phyloP scores from a whole-genome alignment of 2,113 vertebrate genomes.

The Motacilla tschutschensis region DNA sequence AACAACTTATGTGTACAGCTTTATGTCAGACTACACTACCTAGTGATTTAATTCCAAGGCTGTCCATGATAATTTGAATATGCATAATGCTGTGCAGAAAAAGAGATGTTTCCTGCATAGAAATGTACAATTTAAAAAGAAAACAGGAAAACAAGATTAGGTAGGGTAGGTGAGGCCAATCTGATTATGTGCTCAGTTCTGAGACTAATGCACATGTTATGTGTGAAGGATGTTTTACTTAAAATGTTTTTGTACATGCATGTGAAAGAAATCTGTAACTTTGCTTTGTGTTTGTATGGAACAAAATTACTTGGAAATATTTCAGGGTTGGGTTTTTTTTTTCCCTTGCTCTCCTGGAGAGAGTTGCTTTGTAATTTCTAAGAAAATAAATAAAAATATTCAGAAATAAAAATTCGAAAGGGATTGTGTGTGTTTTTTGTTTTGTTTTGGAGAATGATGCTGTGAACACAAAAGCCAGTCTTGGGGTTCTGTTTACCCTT shows the following conservation, averaged over 20 bases:
- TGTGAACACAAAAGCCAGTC: neutral
- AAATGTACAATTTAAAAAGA: conserved; percentile 8
- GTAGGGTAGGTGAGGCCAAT: conserved; percentile 4
- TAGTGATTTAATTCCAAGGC: conserved; percentile 7
- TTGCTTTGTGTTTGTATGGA: neutral
- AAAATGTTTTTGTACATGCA: conserved; percentile 1
- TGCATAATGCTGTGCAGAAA: neutral
- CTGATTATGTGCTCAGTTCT: conserved; percentile 19
- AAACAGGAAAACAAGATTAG: conserved; percentile 22
- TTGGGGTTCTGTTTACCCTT: neutral
- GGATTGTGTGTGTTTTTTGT: neutral
- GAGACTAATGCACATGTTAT: neutral
- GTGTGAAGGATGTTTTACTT: conserved; percentile 7
- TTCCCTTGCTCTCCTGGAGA: neutral
- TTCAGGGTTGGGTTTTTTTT: neutral
- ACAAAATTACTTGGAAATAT: neutral
- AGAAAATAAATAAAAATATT: neutral
- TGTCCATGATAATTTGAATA: neutral
- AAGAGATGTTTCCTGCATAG: neutral
- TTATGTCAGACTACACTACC: neutral
- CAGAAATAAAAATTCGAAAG: neutral
- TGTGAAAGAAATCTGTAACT: neutral
- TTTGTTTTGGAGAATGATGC: neutral
- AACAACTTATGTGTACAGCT: neutral
- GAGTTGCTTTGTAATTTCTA: conserved; percentile 31